Conservation (phyloP, 2,888 invertebrate genomes). For the Cephus nigrinus region DNA sequence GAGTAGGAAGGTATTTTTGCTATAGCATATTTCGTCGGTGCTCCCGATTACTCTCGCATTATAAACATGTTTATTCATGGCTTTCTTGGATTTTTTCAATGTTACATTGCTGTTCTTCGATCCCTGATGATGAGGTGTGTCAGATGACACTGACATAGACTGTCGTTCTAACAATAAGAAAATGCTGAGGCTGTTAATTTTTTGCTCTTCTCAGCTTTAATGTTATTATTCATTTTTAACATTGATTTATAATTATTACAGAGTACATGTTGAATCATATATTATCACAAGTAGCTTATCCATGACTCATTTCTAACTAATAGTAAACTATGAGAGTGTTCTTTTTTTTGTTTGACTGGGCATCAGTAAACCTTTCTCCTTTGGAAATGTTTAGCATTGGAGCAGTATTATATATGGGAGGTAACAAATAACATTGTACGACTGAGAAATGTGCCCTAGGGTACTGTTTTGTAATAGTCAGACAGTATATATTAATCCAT, state of each 20-base stretch:
- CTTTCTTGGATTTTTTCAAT: background rate
- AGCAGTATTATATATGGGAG: background rate
- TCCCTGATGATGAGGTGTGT: slow-evolving; percentile 11
- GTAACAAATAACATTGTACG: background rate
- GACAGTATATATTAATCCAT: background rate
- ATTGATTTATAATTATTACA: background rate
- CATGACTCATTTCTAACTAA: background rate
- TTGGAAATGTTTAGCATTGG: background rate
- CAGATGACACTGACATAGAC: slow-evolving; percentile 33
- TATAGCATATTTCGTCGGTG: slow-evolving; percentile 22
- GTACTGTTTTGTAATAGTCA: background rate
- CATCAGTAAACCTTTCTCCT: background rate
- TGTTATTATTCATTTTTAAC: background rate
- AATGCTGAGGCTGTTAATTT: background rate
- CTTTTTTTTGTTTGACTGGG: background rate
- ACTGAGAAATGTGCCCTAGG: background rate
- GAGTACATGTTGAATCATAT: background rate
- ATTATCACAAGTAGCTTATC: background rate
- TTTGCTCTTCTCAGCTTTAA: background rate
- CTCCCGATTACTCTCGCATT: background rate
- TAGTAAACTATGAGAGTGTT: background rate
- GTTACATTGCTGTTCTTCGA: background rate
- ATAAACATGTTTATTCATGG: slow-evolving; percentile 15
- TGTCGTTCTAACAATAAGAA: background rate
- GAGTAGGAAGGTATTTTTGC: slow-evolving; percentile 31